phyloP scores from a whole-genome alignment of 2,113 vertebrate species.

The Archilochus colubris region DNA sequence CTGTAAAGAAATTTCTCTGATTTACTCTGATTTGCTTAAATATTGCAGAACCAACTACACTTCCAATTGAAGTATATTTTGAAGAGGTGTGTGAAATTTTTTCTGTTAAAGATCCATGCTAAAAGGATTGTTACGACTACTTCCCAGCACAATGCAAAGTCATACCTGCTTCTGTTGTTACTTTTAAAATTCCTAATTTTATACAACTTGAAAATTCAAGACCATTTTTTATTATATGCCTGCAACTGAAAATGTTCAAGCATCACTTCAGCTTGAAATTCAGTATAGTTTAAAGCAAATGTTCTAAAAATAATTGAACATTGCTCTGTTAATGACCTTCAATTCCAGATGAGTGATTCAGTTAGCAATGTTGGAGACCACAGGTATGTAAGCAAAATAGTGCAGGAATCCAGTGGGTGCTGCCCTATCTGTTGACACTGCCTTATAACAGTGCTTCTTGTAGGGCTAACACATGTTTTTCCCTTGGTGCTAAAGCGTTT shows the following conservation, averaged over 20 bases:
- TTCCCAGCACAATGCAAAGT: neutral
- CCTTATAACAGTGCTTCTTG: neutral
- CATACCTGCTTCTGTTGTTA: neutral
- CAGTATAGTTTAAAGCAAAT: neutral
- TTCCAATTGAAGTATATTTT: neutral
- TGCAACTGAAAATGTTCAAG: neutral
- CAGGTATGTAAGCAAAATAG: neutral
- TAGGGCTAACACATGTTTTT: neutral
- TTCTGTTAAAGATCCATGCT: neutral
- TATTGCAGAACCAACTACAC: neutral
- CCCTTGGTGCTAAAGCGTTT: neutral
- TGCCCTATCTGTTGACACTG: neutral
- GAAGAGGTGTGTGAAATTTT: neutral
- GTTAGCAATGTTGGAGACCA: neutral
- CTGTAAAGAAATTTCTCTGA: neutral
- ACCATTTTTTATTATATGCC: neutral
- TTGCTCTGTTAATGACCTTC: neutral
- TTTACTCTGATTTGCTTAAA: neutral
- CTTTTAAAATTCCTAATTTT: neutral
- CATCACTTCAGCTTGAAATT: neutral
- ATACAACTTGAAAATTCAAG: neutral
- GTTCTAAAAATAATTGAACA: neutral
- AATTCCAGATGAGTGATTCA: neutral
- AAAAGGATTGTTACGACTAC: neutral
- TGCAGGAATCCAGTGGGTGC: neutral